Evolutionary conservation across 2,888 invertebrate genomes (phyloP).

Genomic region (Micoletzkya japonica): DNA sequence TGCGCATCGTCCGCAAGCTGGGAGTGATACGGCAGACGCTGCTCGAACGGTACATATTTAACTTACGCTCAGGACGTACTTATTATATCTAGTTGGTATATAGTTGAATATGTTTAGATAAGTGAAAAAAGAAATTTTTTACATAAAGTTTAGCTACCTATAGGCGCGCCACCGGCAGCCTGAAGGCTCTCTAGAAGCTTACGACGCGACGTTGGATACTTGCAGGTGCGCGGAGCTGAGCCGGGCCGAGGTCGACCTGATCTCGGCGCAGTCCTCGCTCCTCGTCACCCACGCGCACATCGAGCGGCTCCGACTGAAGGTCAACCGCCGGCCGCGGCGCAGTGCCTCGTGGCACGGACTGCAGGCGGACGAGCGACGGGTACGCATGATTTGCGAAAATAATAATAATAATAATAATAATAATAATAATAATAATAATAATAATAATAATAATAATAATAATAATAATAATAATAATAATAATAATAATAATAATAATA

Average conservation of each 20-base stretch:
- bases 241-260: conserved; percentile 50
- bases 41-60: conserved; percentile 24
- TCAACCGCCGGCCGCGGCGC: conserved; percentile 14
- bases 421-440: background rate
- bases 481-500: too few relatives aligned
- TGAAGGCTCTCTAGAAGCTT: too few relatives aligned
- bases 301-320: conserved; percentile 17
- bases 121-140: too few relatives aligned
- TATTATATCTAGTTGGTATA: too few relatives aligned
- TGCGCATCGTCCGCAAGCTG: conserved; percentile 54
- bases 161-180: too few relatives aligned
- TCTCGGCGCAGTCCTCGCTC: conserved; percentile 53
- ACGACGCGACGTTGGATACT: too few relatives aligned
- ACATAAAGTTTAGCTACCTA: too few relatives aligned
- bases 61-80: too few relatives aligned
- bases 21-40: conserved; percentile 28
- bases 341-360: conserved; percentile 10
- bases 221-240: conserved; percentile 20
- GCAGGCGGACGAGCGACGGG: background rate
- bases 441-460: too few relatives aligned
- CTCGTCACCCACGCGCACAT: conserved; percentile 56
- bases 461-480: too few relatives aligned
- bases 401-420: background rate
- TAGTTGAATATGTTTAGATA: too few relatives aligned
- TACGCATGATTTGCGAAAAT: background rate